Evolutionary conservation across 2,797 vertebrate genomes (phyloP), one percentile per base, ranked within the genome.

Genomic region (Phoebastria nigripes): DNA sequence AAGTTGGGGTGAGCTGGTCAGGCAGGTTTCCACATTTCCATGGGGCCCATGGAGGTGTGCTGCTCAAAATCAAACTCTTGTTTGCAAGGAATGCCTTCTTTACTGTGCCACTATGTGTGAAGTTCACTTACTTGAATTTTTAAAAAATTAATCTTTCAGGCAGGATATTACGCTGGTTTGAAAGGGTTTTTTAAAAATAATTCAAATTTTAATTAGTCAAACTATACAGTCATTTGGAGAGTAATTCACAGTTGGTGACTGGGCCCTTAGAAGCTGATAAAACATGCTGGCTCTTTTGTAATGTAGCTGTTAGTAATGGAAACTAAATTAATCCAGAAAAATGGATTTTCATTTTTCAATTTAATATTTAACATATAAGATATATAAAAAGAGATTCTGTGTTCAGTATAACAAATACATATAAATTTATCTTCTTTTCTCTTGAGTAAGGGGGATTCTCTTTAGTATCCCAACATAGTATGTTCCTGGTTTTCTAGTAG

Each of bases 21-120:
- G 28, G 12, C 63, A 33, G 25, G 20, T 87, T 87, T 80, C 44
- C 51, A 24, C 20, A 12, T 59, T 74, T 65, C n/a, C 42, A 5
- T 0, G 1, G 52, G 37, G 35, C 20, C 31, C 3, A 0, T 42
- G 44, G 31, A 66, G 15, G 26, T 63, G n/a, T 19, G n/a, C 41
- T 62, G 74, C 54, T 76, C 47, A 51, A 46, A 66, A 65, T 15
- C 24, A 46, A 58, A n/a, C 20, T 65, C 21, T 9, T 65, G 46
- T 73, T 67, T 42, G 46, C 47, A 76, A 87, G 47, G 54, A 66
- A 13, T 47, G 11, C 54, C 31, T 54, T 26, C 61, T 69, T 37
- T 52, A 17, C 42, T 56, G 8, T 46, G 15, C 41, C 20, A 18
- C 54, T 72, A 2, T 37, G 13, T 78, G 18, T 69, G 29, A 69